These are phyloP conservation scores for Cistogaster globosa DNA, from an alignment of 2,888 invertebrate genomes.

Conservation along the genomic window DNA sequence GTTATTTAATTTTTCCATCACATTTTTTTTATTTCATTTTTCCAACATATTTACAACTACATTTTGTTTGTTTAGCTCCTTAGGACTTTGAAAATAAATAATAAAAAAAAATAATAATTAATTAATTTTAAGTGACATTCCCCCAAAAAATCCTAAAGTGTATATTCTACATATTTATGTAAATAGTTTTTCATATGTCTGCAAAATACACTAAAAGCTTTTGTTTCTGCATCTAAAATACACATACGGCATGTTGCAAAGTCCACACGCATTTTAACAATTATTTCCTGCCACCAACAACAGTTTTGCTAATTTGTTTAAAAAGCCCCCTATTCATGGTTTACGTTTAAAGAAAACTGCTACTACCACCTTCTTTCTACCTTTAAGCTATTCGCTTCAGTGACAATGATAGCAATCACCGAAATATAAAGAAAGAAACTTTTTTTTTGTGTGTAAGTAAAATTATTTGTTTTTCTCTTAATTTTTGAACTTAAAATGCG, in stretches of 20 bases:
- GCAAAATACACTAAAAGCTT: slow-evolving; percentile 36
- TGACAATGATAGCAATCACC: slow-evolving; percentile 61
- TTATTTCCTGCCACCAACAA: slow-evolving; percentile 73
- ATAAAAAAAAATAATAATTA: too few relatives aligned
- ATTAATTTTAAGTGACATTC: too few relatives aligned
- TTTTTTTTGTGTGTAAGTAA: slow-evolving; percentile 27
- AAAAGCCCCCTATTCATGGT: slow-evolving; percentile 45
- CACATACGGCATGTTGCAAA: slow-evolving; percentile 25
- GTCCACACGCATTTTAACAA: slow-evolving; percentile 61
- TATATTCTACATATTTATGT: not conserved
- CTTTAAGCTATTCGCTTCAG: slow-evolving; percentile 38
- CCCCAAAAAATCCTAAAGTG: slow-evolving; percentile 4
- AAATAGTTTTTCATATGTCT: slow-evolving; percentile 22
- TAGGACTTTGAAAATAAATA: too few relatives aligned
- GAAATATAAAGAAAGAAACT: slow-evolving; percentile 4
- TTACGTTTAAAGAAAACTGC: slow-evolving; percentile 32
- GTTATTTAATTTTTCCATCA: too few relatives aligned
- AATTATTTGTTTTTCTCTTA: slow-evolving; percentile 13
- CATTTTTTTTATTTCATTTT: too few relatives aligned
- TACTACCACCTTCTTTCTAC: slow-evolving; percentile 50
- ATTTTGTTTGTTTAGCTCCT: too few relatives aligned
- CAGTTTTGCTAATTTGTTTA: slow-evolving; percentile 73
- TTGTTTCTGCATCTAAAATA: not conserved
- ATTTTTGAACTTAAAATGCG: slow-evolving; percentile 32
- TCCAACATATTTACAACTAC: too few relatives aligned